A percentile compares a stretch with the other conserved stretches of the same genome.
Evolutionary conservation across 1,140 invertebrate genomes (phyloP).

Genomic region (Stenopsyche tienmushanensis): DNA sequence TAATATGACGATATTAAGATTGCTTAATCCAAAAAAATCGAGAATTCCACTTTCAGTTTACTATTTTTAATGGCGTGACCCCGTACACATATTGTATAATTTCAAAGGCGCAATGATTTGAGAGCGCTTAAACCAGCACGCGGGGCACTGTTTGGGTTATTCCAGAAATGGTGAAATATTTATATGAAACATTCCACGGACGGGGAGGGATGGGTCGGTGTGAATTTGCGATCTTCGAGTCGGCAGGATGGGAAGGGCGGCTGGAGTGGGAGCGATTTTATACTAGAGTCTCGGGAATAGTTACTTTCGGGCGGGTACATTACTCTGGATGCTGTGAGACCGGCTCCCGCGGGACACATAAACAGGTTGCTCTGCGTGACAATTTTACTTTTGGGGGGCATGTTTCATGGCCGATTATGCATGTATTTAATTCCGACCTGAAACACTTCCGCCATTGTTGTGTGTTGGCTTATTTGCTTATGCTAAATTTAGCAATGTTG

Average conservation of each 20-base stretch:
- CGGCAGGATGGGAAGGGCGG: not conserved
- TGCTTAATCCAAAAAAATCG: no score
- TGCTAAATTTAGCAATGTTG: no score
- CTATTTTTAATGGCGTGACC: no score
- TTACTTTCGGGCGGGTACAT: slow-evolving; percentile 3
- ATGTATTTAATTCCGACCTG: not conserved
- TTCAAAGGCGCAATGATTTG: no score
- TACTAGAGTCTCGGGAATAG: slow-evolving; percentile 2
- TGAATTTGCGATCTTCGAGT: not conserved
- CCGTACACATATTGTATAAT: no score
- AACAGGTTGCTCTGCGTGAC: not conserved
- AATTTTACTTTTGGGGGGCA: slow-evolving; percentile 2
- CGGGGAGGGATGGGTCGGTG: no score
- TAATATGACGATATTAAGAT: no score
- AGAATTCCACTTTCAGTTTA: no score
- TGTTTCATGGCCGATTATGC: slow-evolving; percentile 5
- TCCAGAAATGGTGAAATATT: slow-evolving; percentile 22
- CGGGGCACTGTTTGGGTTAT: no score
- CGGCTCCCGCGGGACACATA: not conserved
- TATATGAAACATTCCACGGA: slow-evolving; percentile 28
- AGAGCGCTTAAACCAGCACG: no score
- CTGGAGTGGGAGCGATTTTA: not conserved
- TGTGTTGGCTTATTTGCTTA: no score
- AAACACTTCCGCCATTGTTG: not conserved
- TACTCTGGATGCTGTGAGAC: slow-evolving; percentile 6